These are phyloP conservation scores for Opisthograptis luteolata DNA, from an alignment of 2,888 invertebrate genomes.

Conservation along the genomic window DNA sequence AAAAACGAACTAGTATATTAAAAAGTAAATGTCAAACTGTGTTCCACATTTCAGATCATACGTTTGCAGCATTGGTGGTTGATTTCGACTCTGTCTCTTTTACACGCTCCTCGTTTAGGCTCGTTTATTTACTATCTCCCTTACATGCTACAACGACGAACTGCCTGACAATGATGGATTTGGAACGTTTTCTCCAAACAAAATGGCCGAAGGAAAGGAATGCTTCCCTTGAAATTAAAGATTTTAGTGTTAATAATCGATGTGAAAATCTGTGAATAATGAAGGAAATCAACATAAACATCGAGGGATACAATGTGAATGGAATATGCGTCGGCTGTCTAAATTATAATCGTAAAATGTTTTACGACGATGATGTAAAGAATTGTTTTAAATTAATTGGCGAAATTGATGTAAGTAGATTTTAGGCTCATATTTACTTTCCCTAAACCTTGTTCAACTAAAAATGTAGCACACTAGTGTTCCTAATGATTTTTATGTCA, in stretches of 20 bases:
- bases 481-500: constrained; percentile 45
- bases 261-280: constrained; percentile 44
- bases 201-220: constrained; percentile 76
- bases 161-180: no score
- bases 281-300: constrained; percentile 78
- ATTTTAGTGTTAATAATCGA: constrained; percentile 41
- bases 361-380: constrained; percentile 56
- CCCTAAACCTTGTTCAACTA: not conserved
- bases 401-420: constrained; percentile 70
- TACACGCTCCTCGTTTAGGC: no score
- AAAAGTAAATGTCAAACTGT: not conserved
- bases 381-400: constrained; percentile 65
- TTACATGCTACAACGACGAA: no score
- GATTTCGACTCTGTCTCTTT: no score
- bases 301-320: constrained; percentile 78
- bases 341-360: constrained; percentile 74
- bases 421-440: not conserved
- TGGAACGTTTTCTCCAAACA: constrained; percentile 34
- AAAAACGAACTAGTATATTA: no score
- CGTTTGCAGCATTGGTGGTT: no score
- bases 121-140: no score
- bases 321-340: constrained; percentile 78
- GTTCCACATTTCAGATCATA: not conserved
- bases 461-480: no score
- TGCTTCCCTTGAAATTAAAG: constrained; percentile 61